Evolutionary conservation across 53 echinoderm and acorn worm genomes (phyloP).

Genomic region (Astropecten irregularis): DNA sequence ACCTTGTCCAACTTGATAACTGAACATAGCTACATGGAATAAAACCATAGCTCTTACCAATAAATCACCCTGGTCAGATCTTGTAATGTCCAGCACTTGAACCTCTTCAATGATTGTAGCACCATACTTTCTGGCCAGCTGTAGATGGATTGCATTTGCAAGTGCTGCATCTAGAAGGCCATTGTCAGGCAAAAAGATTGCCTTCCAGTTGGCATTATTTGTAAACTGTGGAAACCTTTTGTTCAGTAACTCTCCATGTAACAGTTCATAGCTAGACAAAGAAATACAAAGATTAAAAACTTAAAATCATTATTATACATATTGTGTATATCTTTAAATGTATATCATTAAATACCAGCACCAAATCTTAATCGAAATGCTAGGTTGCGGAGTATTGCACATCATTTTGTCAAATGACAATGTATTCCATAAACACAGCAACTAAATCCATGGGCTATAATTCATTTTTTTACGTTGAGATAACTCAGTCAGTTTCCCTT

Average conservation of each 20-base stretch:
- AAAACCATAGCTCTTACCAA: slow-evolving; percentile 33
- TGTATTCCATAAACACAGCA: no score
- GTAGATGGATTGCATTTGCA: slow-evolving; percentile 78
- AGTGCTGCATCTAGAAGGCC: slow-evolving; percentile 83
- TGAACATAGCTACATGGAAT: no score
- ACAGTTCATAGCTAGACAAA: slow-evolving; percentile 60
- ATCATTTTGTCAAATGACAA: no score
- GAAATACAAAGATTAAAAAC: no score
- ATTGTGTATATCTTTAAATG: not conserved
- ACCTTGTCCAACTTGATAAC: no score
- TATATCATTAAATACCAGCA: no score
- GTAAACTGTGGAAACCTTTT: slow-evolving; percentile 72
- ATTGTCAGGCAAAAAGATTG: slow-evolving; percentile 67
- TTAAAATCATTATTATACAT: not conserved
- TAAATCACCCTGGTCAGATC: slow-evolving; percentile 1
- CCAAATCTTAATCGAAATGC: no score
- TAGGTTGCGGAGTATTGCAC: no score
- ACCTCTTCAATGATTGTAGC: slow-evolving; percentile 72
- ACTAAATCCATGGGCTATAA: not conserved
- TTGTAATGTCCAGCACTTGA: slow-evolving; percentile 29
- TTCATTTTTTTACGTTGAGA: no score
- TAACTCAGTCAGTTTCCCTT: no score
- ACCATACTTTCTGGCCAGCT: slow-evolving; percentile 83
- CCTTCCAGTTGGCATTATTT: slow-evolving; percentile 43
- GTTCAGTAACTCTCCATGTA: slow-evolving; percentile 65